Conservation (phyloP, 2,888 invertebrate species). For the Charanyca ferruginea region DNA sequence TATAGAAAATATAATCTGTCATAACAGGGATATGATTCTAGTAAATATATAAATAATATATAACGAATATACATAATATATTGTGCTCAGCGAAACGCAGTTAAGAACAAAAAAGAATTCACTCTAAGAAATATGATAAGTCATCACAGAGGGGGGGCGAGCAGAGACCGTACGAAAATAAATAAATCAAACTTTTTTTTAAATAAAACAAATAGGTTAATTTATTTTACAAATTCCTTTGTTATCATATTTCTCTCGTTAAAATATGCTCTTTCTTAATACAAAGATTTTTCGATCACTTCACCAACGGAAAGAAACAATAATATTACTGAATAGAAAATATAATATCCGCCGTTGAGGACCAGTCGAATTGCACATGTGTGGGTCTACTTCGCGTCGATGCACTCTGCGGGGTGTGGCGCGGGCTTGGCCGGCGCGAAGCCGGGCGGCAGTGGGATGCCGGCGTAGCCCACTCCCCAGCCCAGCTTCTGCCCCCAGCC, state of each 20-base stretch:
- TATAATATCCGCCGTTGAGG: conserved; percentile 72
- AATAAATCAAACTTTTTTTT: conserved; percentile 78
- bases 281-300: conserved; percentile 90
- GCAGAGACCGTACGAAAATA: conserved; percentile 69
- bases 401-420: conserved; percentile 86
- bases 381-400: conserved; percentile 87
- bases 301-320: conserved; percentile 84
- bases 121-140: conserved; percentile 83
- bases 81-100: conserved; percentile 71
- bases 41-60: conserved; percentile 78
- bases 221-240: conserved; percentile 91
- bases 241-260: conserved; percentile 91
- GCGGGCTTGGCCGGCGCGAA: conserved; percentile 85
- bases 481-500: conserved; percentile 67
- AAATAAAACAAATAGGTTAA: conserved; percentile 91
- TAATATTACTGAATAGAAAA: conserved; percentile 79
- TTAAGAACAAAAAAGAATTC: conserved; percentile 67
- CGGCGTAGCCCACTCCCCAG: conserved; percentile 70
- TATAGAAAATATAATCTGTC: conserved; percentile 88
- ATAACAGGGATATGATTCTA: conserved; percentile 86
- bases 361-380: conserved; percentile 66
- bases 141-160: conserved; percentile 68
- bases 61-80: conserved; percentile 85
- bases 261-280: conserved; percentile 90
- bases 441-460: conserved; percentile 86